Percentiles rank a stretch among this genome's conserved stretches.
Conservation (phyloP, 23 tunicate genomes). For the Halocynthia aurantium region DNA sequence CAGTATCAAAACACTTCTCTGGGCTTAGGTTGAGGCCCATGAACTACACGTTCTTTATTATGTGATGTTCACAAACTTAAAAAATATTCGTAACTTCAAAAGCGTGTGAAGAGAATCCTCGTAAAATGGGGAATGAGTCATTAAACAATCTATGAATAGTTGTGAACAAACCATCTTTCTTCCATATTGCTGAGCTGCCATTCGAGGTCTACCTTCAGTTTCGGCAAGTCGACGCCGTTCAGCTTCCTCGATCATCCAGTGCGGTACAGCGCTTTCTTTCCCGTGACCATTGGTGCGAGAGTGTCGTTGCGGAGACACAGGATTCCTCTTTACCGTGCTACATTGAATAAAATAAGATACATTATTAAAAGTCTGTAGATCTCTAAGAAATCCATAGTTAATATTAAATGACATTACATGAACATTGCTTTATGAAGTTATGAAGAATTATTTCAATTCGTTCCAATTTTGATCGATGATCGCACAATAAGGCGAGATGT, state of each 20-base stretch:
- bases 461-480: not conserved
- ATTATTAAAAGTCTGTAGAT: too few relatives aligned
- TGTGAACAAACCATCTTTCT: not conserved
- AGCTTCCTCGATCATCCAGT: constrained; percentile 90
- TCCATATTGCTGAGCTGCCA: constrained; percentile 23
- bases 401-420: too few relatives aligned
- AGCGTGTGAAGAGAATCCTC: too few relatives aligned
- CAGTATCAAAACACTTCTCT: too few relatives aligned
- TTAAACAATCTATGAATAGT: not conserved
- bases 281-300: not conserved
- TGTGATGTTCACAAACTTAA: too few relatives aligned
- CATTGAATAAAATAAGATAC: not conserved
- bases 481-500: not conserved
- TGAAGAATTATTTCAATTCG: too few relatives aligned
- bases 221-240: constrained; percentile 70
- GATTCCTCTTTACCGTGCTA: not conserved
- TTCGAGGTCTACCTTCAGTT: constrained; percentile 51
- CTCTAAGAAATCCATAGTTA: too few relatives aligned
- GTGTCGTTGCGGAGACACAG: not conserved
- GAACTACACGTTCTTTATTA: too few relatives aligned
- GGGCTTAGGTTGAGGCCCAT: too few relatives aligned
- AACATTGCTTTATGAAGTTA: too few relatives aligned
- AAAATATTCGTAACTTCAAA: too few relatives aligned
- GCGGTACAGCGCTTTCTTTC: constrained; percentile 24
- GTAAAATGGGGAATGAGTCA: not conserved